These are phyloP conservation scores for Rhaphigaster nebulosa DNA, from an alignment of 2,888 invertebrate genomes.

Conservation along the genomic window DNA sequence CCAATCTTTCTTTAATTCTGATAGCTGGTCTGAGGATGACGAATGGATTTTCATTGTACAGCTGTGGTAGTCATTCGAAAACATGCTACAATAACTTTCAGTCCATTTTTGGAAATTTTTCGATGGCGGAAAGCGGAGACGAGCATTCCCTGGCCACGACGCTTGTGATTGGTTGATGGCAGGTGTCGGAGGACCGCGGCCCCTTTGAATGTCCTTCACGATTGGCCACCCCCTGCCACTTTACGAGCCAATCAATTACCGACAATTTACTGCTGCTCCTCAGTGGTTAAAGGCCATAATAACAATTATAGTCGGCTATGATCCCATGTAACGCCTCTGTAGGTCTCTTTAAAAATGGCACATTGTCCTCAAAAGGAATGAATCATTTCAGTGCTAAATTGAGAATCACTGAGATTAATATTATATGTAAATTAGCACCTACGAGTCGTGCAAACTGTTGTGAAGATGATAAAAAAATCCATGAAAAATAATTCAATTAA, in stretches of 20 bases:
- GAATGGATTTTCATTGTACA: not conserved
- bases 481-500: no score
- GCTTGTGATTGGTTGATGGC: slow-evolving; percentile 15
- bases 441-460: not conserved
- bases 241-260: slow-evolving; percentile 44
- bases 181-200: slow-evolving; percentile 30
- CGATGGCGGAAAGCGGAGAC: not conserved
- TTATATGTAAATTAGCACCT: not conserved
- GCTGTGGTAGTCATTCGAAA: not conserved
- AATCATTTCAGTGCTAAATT: not conserved
- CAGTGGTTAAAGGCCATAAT: slow-evolving; percentile 40
- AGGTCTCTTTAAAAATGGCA: slow-evolving; percentile 15
- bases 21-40: no score
- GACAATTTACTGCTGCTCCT: slow-evolving; percentile 43
- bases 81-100: not conserved
- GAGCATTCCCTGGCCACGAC: not conserved
- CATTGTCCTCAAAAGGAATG: not conserved
- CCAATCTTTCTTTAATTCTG: no score
- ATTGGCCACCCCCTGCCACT: slow-evolving; percentile 38
- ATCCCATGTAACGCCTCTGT: slow-evolving; percentile 40
- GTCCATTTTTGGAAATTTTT: not conserved
- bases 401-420: not conserved
- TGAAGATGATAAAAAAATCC: not conserved
- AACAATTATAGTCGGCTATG: slow-evolving; percentile 43
- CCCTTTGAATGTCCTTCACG: slow-evolving; percentile 40